Evolutionary conservation across 1,140 invertebrate genomes (phyloP).

Genomic region (Drosophila gunungcola): DNA sequence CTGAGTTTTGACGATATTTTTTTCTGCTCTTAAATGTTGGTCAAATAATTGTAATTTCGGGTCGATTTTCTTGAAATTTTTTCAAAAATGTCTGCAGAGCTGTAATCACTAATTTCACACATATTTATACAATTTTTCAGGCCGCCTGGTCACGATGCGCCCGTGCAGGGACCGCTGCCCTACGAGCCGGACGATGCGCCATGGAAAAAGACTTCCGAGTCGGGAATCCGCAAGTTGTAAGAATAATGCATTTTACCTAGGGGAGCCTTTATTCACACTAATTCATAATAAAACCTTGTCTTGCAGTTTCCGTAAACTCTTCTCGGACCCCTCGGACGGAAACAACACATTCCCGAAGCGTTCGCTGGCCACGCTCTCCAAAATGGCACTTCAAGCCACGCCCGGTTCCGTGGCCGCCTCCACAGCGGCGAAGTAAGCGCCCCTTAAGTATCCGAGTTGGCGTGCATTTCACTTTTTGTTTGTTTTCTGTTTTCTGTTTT

Average conservation of each 20-base stretch:
- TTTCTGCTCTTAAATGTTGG: no score
- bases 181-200: constrained; percentile 98
- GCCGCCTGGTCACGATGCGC: constrained; percentile 89
- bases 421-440: constrained; percentile 72
- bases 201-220: constrained; percentile 92
- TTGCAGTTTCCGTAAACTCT: constrained; percentile 89
- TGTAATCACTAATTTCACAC: no score
- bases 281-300: not conserved
- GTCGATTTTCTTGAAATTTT: no score
- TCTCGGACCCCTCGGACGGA: constrained; percentile 89
- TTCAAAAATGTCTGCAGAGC: no score
- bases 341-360: constrained; percentile 88
- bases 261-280: not conserved
- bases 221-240: constrained; percentile 97
- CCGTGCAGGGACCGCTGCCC: constrained; percentile 97
- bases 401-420: constrained; percentile 64
- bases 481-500: constrained; percentile 38
- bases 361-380: constrained; percentile 89
- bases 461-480: constrained; percentile 52
- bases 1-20: no score
- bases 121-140: constrained; percentile 25
- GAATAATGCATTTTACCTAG: constrained; percentile 66
- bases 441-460: constrained; percentile 49
- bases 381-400: constrained; percentile 88
- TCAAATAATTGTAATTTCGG: no score